Evolutionary conservation across 2,888 invertebrate genomes (phyloP).

Genomic region (Eulithis prunata): DNA sequence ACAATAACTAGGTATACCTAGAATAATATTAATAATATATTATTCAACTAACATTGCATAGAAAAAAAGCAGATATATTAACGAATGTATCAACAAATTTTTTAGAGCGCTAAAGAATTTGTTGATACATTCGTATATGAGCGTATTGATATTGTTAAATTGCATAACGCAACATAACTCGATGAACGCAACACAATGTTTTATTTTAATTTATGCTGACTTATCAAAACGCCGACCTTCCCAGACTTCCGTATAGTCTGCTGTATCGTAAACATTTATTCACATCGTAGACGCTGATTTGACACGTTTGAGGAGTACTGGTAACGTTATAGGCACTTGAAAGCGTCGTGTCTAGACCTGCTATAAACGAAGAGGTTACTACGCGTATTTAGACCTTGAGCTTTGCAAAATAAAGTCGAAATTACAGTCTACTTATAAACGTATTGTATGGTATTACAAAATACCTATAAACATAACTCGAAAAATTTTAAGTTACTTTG

Average conservation of each 20-base stretch:
- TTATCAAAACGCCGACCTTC: slow-evolving; percentile 25
- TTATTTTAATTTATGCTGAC: slow-evolving; percentile 21
- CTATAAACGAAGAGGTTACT: slow-evolving; percentile 16
- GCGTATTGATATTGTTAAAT: too few relatives aligned
- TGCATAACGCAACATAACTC: too few relatives aligned
- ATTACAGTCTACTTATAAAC: too few relatives aligned
- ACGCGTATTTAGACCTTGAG: background rate
- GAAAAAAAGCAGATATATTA: background rate
- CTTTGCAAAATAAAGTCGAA: too few relatives aligned
- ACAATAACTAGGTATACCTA: too few relatives aligned
- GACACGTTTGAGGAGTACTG: slow-evolving; percentile 37
- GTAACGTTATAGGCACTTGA: slow-evolving; percentile 17
- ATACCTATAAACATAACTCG: too few relatives aligned
- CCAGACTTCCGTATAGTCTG: slow-evolving; percentile 28
- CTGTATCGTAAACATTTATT: slow-evolving; percentile 17
- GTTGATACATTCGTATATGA: slow-evolving; percentile 1
- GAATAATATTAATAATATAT: too few relatives aligned
- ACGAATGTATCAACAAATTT: background rate
- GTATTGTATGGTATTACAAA: too few relatives aligned
- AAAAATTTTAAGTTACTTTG: too few relatives aligned
- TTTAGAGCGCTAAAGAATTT: background rate
- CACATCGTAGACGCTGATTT: slow-evolving; percentile 29
- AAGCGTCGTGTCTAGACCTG: slow-evolving; percentile 19
- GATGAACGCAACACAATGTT: slow-evolving; percentile 20
- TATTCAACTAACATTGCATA: background rate